phyloP scores from a whole-genome alignment of 2,888 invertebrate genomes.

The Arge pagana region DNA sequence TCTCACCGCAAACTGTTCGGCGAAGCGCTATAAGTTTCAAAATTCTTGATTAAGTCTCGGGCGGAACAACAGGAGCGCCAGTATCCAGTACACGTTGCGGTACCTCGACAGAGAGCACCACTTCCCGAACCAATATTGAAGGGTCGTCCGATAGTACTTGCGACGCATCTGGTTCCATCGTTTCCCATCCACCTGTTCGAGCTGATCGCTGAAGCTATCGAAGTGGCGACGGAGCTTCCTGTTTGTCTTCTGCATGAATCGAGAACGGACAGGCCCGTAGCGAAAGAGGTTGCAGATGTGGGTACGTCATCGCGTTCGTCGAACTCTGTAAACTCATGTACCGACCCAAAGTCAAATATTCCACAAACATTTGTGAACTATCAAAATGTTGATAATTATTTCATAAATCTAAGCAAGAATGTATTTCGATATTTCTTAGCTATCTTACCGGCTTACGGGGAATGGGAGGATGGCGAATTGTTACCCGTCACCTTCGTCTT shows the following conservation, averaged over 20 bases:
- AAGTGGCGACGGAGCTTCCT: constrained; percentile 41
- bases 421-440: constrained; percentile 33
- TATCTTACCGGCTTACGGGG: constrained; percentile 39
- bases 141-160: constrained; percentile 42
- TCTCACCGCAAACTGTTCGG: too few species aligned
- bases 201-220: constrained; percentile 44
- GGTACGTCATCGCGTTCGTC: constrained; percentile 31
- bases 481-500: constrained; percentile 47
- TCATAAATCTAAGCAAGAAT: not conserved
- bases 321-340: too few species aligned
- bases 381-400: constrained; percentile 1
- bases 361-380: not conserved
- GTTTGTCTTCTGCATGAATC: constrained; percentile 44
- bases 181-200: constrained; percentile 46
- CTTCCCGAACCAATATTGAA: constrained; percentile 32
- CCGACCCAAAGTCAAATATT: too few species aligned
- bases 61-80: constrained; percentile 29
- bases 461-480: constrained; percentile 43
- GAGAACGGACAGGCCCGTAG: constrained; percentile 41
- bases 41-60: too few species aligned
- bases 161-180: constrained; percentile 49
- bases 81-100: constrained; percentile 37
- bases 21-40: too few species aligned
- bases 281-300: constrained; percentile 43
- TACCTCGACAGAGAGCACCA: constrained; percentile 36